A percentile compares a stretch with the other conserved stretches of the same genome.
These are phyloP conservation scores for Etia nguti DNA, from an alignment of 2,113 vertebrate genomes.

Conservation along the genomic window DNA sequence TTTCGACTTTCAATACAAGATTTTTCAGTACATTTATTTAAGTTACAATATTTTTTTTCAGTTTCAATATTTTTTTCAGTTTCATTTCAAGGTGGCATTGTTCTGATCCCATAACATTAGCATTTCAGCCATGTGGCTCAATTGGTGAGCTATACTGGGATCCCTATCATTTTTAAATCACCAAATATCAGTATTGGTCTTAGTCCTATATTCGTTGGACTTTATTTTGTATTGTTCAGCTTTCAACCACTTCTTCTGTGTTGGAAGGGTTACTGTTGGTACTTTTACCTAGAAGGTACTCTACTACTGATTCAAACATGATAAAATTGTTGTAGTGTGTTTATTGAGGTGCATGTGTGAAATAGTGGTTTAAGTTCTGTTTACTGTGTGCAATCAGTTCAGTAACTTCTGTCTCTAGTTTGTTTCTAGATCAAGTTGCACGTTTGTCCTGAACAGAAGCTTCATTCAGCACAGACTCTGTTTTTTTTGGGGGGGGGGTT, in stretches of 20 bases:
- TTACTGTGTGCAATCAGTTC: background rate
- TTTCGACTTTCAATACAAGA: no score
- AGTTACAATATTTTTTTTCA: no score
- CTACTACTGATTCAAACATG: background rate
- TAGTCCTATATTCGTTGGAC: background rate
- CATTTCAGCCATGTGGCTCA: background rate
- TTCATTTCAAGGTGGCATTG: no score
- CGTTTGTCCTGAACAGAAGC: background rate
- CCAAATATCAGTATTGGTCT: background rate
- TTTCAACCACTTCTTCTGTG: background rate
- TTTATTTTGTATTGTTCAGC: background rate
- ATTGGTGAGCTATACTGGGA: background rate
- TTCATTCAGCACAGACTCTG: background rate
- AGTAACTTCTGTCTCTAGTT: background rate
- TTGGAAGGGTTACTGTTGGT: background rate
- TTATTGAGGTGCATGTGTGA: background rate
- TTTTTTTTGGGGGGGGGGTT: background rate
- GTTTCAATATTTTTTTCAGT: no score
- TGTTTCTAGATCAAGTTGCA: background rate
- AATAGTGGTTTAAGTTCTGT: background rate
- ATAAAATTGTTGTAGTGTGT: background rate
- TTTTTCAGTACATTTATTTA: no score
- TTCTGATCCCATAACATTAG: no score
- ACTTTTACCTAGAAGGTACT: background rate
- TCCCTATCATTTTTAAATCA: background rate